A percentile compares a stretch with the other conserved stretches of the same genome.
Conservation (phyloP, 2,113 vertebrate genomes). For the Girardinichthys multiradiatus region DNA sequence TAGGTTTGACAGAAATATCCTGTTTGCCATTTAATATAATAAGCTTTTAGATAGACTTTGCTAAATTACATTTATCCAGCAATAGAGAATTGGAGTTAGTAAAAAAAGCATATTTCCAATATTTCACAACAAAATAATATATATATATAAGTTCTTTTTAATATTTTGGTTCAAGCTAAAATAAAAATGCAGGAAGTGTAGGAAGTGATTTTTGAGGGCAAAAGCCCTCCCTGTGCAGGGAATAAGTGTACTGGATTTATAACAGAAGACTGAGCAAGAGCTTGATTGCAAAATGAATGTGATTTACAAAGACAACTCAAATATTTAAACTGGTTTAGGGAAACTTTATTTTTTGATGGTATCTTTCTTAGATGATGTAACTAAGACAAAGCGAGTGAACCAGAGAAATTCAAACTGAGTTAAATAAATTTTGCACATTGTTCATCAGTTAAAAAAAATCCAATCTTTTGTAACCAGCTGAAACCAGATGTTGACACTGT, state of each 20-base stretch:
- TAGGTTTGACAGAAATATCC: not conserved
- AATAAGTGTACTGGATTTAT: constrained; percentile 1
- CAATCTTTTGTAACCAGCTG: too few species aligned
- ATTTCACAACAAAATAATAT: not conserved
- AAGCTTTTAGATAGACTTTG: not conserved
- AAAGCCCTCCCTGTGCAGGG: not conserved
- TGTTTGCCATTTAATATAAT: not conserved
- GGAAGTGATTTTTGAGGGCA: not conserved
- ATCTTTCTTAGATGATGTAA: too few species aligned
- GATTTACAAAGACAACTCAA: too few species aligned
- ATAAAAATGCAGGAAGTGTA: not conserved
- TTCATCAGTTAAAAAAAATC: too few species aligned
- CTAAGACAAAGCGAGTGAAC: too few species aligned
- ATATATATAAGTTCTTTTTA: not conserved
- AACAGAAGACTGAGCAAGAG: constrained; percentile 3
- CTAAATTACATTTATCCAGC: not conserved
- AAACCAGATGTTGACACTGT: too few species aligned
- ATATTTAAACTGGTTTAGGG: too few species aligned
- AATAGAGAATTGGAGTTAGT: not conserved
- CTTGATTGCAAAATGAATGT: not conserved
- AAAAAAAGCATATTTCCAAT: not conserved
- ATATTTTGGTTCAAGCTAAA: not conserved
- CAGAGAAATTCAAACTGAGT: too few species aligned
- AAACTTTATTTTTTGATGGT: too few species aligned
- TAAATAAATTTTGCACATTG: too few species aligned